Base-by-base conservation (phyloP, 2,113 vertebrate species). In the Capreolus pygargus region DNA sequence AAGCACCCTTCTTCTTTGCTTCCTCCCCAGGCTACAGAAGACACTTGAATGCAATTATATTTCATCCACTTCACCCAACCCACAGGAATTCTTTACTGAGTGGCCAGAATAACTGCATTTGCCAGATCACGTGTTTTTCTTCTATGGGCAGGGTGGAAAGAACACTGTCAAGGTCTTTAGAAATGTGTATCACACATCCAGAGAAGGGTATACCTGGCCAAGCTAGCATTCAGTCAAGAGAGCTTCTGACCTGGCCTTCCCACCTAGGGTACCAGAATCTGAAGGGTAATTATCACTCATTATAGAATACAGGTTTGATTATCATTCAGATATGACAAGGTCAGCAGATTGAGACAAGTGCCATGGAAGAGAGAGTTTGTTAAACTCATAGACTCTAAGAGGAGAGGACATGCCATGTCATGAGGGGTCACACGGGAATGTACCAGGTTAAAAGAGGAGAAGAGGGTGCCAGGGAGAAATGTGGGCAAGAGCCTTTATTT, bases 361-460 rank as follows among this genome's bases (percentile, higher is more conserved):
- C n/a, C 23, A 19, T 36, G 55, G 54, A 28, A 83, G 60, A 64
- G 50, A 39, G 11, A 54, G n/a, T 70, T 21, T 28, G 13, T 16
- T 47, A 55, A 8, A 61, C 19, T 67, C 15, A 50, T 6, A 61
- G 25, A 67, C 45, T 36, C 25, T 16, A 6, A 60, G 45, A 93
- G 58, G 64, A 76, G 13, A 15, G 43, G 19, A 19, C 43, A 39
- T 1, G 2, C 19, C 28, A 30, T 13, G 15, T 43, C 50, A 39
- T 6, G 11, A 14, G 7, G 45, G 50, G 2, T 33, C 64, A 64
- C 7, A 3, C 0, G 2, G 17, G 27, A 58, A 57, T 47, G 70
- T 2, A 28, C 19, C 27, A 13, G 30, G 12, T 43, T 78, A 54
- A 13, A 25, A 23, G 45, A 94, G 61, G 12, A 76, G 54, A 36